phyloP scores from a whole-genome alignment of 2,888 invertebrate species.

The Suillia variegata region DNA sequence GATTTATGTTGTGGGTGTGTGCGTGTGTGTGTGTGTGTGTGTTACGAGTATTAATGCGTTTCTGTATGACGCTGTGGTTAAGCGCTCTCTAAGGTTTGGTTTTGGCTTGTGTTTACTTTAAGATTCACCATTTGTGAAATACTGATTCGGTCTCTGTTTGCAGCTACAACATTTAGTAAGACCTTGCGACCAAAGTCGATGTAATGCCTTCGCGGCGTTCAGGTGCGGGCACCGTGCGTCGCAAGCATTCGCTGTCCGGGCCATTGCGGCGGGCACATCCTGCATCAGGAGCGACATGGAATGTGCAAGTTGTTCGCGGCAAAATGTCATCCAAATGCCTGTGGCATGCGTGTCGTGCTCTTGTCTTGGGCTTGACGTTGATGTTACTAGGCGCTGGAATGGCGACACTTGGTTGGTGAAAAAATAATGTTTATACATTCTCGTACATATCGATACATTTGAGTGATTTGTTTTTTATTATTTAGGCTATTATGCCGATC shows the following conservation, averaged over 20 bases:
- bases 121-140: too few relatives aligned
- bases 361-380: conserved; percentile 83
- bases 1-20: too few relatives aligned
- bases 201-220: conserved; percentile 56
- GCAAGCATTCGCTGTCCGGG: conserved; percentile 60
- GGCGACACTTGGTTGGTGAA: conserved; percentile 94
- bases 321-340: conserved; percentile 88
- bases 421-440: conserved; percentile 38
- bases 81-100: too few relatives aligned
- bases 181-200: too few relatives aligned
- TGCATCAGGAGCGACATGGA: conserved; percentile 83
- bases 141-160: too few relatives aligned
- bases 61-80: too few relatives aligned
- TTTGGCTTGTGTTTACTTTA: too few relatives aligned
- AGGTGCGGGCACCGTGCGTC: conserved; percentile 52
- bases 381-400: conserved; percentile 90
- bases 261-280: conserved; percentile 75
- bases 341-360: conserved; percentile 93
- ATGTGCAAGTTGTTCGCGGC: conserved; percentile 82
- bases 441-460: not conserved
- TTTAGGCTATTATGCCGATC: conserved; percentile 82
- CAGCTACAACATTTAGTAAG: too few relatives aligned
- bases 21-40: too few relatives aligned
- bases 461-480: not conserved
- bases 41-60: too few relatives aligned